Evolutionary conservation across 2,888 invertebrate species (phyloP).

Genomic region (Platycnemis pennipes): DNA sequence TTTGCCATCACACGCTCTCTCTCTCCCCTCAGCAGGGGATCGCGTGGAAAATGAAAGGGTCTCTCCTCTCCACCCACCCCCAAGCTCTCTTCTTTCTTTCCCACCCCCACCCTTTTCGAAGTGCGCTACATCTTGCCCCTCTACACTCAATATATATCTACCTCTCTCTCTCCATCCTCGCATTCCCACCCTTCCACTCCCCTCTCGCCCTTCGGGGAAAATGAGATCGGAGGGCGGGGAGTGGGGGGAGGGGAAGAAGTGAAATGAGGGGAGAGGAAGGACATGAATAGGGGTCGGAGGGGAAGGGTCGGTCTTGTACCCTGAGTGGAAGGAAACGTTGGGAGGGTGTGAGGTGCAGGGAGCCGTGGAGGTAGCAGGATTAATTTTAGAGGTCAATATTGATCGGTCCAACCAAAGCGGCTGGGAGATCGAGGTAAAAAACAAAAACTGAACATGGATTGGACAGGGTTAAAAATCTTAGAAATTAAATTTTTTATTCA

Average conservation of each 20-base stretch:
- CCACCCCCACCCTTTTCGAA: background rate
- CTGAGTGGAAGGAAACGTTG: background rate
- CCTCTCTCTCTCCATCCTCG: background rate
- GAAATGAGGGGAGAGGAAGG: background rate
- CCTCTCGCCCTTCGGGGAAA: background rate
- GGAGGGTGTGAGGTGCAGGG: background rate
- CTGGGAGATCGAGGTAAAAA: background rate
- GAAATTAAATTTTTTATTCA: no score
- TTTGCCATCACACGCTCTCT: background rate
- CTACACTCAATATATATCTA: no score
- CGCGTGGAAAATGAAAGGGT: conserved; percentile 14
- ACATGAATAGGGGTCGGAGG: background rate
- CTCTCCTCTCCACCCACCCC: background rate
- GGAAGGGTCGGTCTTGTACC: background rate
- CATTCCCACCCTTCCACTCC: background rate
- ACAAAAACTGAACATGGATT: no score
- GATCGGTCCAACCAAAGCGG: background rate
- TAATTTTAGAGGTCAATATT: conserved; percentile 25
- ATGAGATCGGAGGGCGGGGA: background rate
- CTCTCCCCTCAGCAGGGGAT: background rate
- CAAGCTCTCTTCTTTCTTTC: no score
- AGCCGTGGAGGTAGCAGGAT: background rate
- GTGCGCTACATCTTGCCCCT: background rate
- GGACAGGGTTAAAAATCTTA: no score
- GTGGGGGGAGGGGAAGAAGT: background rate